Conservation (phyloP, 2,888 invertebrate species). For the Plusia festucae region DNA sequence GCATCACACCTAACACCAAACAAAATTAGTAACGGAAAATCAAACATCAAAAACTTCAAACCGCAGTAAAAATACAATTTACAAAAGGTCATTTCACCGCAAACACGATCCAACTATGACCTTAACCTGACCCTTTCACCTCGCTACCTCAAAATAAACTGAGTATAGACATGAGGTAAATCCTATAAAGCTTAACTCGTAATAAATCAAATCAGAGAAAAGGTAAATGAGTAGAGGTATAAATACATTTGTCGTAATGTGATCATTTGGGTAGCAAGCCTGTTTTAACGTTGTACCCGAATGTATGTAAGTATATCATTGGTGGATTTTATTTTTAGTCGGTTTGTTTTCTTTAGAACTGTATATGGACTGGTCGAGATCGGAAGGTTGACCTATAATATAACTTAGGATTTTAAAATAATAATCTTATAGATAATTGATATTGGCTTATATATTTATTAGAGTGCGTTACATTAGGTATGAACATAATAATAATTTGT, state of each 20-base stretch:
- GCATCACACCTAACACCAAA: too few relatives aligned
- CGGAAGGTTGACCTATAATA: too few relatives aligned
- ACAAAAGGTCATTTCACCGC: neutral
- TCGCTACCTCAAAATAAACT: conserved; percentile 18
- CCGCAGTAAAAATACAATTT: neutral
- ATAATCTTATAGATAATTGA: too few relatives aligned
- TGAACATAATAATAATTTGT: too few relatives aligned
- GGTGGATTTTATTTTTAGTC: conserved; percentile 27
- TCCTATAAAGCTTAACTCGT: conserved; percentile 23
- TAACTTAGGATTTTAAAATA: too few relatives aligned
- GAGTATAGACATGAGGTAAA: conserved; percentile 8
- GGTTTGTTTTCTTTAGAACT: too few relatives aligned
- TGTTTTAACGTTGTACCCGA: conserved; percentile 15
- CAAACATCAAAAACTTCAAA: neutral
- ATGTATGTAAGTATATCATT: conserved; percentile 19
- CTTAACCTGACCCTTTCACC: neutral
- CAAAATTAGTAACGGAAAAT: neutral
- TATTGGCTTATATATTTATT: too few relatives aligned
- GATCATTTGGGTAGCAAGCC: conserved; percentile 18
- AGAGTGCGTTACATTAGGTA: too few relatives aligned
- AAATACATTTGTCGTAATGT: conserved; percentile 18
- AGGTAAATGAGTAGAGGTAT: conserved; percentile 25
- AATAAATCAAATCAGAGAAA: conserved; percentile 38
- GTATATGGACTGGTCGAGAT: too few relatives aligned
- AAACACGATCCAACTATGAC: neutral